Evolutionary conservation across 2,888 invertebrate genomes (phyloP).

Genomic region (Spicauda simplicius): DNA sequence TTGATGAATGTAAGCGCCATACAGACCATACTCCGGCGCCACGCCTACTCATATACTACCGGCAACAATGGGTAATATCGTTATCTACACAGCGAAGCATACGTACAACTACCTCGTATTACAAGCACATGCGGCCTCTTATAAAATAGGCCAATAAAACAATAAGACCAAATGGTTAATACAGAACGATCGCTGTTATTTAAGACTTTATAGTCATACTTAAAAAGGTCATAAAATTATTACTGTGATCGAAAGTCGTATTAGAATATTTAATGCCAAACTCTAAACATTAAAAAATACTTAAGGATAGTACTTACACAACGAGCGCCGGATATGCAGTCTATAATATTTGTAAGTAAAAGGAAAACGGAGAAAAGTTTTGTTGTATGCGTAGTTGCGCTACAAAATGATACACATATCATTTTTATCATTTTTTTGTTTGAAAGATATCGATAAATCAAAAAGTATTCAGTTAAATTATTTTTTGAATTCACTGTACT

Average conservation of each 20-base stretch:
- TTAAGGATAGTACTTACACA: no score
- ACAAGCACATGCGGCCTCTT: conserved; percentile 2
- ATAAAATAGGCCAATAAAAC: conserved; percentile 8
- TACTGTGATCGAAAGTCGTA: background rate
- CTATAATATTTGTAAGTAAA: no score
- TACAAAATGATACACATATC: no score
- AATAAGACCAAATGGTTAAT: conserved; percentile 3
- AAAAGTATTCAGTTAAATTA: no score
- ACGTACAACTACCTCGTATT: conserved; percentile 2
- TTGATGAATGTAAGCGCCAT: conserved; percentile 2
- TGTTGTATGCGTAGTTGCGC: no score
- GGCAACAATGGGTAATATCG: conserved; percentile 41
- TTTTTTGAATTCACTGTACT: no score
- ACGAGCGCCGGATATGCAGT: no score
- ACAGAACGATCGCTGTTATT: background rate
- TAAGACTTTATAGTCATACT: background rate
- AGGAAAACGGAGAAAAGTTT: no score
- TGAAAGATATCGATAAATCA: no score
- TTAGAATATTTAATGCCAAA: no score
- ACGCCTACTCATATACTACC: conserved; percentile 20
- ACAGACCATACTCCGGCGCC: conserved; percentile 4
- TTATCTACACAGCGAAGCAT: conserved; percentile 31
- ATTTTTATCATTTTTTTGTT: no score
- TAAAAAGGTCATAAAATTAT: background rate
- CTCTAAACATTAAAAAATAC: no score